Conservation (phyloP, 2,797 vertebrate genomes). For the Myripristis jacobus region DNA sequence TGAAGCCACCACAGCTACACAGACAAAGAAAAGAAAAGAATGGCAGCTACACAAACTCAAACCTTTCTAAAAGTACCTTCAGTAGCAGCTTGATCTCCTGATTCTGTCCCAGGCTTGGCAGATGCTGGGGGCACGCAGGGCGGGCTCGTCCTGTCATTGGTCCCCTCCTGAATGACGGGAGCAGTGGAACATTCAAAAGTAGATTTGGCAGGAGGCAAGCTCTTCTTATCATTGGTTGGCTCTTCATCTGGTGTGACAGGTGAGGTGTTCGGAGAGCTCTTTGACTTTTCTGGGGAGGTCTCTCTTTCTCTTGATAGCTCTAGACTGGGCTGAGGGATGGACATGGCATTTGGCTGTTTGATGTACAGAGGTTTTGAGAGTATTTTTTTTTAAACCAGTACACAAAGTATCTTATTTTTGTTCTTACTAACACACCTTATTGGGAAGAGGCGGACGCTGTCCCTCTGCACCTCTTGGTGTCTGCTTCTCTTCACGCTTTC, state of each 20-base stretch:
- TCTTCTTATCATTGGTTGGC: constrained; percentile 54
- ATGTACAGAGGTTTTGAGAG: background rate
- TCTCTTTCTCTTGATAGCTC: constrained; percentile 66
- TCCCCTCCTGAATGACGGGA: constrained; percentile 45
- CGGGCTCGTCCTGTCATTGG: constrained; percentile 49
- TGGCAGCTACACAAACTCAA: too few species aligned
- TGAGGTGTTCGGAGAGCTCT: constrained; percentile 58
- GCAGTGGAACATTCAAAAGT: constrained; percentile 14
- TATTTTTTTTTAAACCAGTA: background rate
- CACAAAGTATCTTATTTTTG: background rate
- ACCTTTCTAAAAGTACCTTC: constrained; percentile 64
- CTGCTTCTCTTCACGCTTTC: constrained; percentile 64
- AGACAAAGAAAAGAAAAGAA: too few species aligned
- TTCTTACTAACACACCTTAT: constrained; percentile 59
- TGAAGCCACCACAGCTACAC: too few species aligned
- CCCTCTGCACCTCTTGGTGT: constrained; percentile 70
- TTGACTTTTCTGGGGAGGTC: constrained; percentile 54
- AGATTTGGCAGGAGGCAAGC: constrained; percentile 50
- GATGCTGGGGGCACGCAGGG: constrained; percentile 19
- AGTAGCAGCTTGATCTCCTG: constrained; percentile 49
- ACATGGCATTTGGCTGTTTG: background rate
- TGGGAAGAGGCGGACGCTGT: constrained; percentile 71
- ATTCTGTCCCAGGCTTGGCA: constrained; percentile 40
- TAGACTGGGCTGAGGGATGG: constrained; percentile 68
- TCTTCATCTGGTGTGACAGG: constrained; percentile 59